A percentile compares a stretch with the other conserved stretches of the same genome.
These are phyloP conservation scores for Ricordea florida DNA, from an alignment of 92 coral and sea anemone genomes.

Conservation along the genomic window DNA sequence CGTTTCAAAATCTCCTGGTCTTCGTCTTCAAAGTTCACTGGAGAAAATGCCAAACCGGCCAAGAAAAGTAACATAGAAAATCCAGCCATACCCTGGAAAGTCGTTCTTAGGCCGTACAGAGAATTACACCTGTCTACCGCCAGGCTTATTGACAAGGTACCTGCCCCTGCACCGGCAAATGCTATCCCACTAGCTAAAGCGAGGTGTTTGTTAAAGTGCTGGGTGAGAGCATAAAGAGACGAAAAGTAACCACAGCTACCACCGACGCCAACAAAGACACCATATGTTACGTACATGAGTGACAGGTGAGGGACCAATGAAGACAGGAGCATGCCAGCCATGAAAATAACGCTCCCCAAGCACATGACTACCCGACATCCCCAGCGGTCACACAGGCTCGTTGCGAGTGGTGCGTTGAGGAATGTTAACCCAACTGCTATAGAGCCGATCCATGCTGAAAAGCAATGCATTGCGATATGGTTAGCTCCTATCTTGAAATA, in stretches of 20 bases:
- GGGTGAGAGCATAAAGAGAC: slow-evolving; percentile 59
- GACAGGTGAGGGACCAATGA: slow-evolving; percentile 70
- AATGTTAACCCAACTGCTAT: slow-evolving; percentile 72
- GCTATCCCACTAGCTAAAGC: slow-evolving; percentile 84
- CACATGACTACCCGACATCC: slow-evolving; percentile 91
- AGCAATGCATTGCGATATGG: neutral
- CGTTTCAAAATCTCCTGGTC: neutral
- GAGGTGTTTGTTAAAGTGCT: slow-evolving; percentile 78
- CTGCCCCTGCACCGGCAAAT: slow-evolving; percentile 80
- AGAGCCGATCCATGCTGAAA: slow-evolving; percentile 91
- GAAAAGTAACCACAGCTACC: slow-evolving; percentile 78
- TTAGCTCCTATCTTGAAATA: no score
- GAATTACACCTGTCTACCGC: slow-evolving; percentile 54
- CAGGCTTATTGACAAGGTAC: slow-evolving; percentile 64
- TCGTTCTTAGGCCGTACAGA: slow-evolving; percentile 65
- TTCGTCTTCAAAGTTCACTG: slow-evolving; percentile 37
- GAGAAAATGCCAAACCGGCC: slow-evolving; percentile 78
- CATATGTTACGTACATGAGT: slow-evolving; percentile 81
- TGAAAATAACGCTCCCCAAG: slow-evolving; percentile 65
- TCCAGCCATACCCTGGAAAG: slow-evolving; percentile 62
- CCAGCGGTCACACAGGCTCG: slow-evolving; percentile 64
- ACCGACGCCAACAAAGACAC: slow-evolving; percentile 78
- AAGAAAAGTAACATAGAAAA: slow-evolving; percentile 54
- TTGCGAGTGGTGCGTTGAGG: slow-evolving; percentile 75
- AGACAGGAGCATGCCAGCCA: slow-evolving; percentile 64